Evolutionary conservation across 2,888 invertebrate genomes (phyloP), one percentile per base, ranked within the genome.

Genomic region (Pristionchus maxplancki): DNA sequence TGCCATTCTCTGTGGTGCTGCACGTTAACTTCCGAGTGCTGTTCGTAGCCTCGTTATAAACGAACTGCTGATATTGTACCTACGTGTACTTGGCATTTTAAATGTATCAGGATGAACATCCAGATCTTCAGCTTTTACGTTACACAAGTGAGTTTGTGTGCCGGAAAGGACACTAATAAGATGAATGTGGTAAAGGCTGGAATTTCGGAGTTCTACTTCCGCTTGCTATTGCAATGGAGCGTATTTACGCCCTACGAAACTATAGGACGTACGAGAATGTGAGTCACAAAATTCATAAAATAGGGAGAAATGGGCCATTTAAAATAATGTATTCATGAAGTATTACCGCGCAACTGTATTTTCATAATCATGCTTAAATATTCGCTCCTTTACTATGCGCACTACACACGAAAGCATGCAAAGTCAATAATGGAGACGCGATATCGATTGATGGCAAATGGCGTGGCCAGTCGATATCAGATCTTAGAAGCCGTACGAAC

Each of bases 111-210:
- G 78, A 4, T 20, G 78, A 78, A 0, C 24, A 78, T 78, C 44
- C 78, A 9, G 44, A 28, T 48, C 15, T 78, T 48, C 44, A 28
- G 9, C 1, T 78, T 15, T 15, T 78, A 4, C 78, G 78, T 3
- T 34, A 48, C 44, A 44, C 13, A 1, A 78, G 78, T 78, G 34
- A 78, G 78, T 44, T n/a, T 40, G 40, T 24, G 0, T 37, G 20
- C n/a, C 1, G 13, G 48, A 48, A 15, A 28, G 28, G n/a, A 3
- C 6, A 0, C 44, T 20, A 44, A 3, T 44, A 2, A n/a, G 2
- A 6, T 67, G n/a, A n/a, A n/a, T n/a, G n/a, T n/a, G n/a, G n/a
- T n/a, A 8, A 31, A 78, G 78, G 78, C 17, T 78, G 78, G 78
- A 44, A n/a, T 11, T 44, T 28, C 13, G 78, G 78, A 1, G 9